Conservation (phyloP, 2,113 vertebrate species). For the Corythornis madagascariensis region DNA sequence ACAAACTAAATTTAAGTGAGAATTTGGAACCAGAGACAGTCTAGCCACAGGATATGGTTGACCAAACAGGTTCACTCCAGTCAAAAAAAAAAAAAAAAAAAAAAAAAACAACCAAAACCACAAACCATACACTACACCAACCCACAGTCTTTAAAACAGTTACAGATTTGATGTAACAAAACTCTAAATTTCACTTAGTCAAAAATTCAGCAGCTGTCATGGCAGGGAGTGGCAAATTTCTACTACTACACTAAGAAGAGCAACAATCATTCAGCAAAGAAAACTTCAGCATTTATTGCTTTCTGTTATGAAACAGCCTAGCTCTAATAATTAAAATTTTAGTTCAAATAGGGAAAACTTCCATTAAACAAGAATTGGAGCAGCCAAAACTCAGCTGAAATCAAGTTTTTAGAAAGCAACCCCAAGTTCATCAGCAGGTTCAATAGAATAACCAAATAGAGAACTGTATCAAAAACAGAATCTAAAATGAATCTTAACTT, state of each 20-base stretch:
- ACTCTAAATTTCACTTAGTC: too few species aligned
- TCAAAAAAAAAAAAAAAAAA: background rate
- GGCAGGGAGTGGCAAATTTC: background rate
- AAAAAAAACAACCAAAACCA: background rate
- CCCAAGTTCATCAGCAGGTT: background rate
- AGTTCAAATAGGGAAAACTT: background rate
- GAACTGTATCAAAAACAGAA: background rate
- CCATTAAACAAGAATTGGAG: background rate
- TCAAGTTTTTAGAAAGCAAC: background rate
- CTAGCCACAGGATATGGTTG: background rate
- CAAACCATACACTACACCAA: too few species aligned
- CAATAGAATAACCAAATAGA: background rate
- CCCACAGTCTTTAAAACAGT: background rate
- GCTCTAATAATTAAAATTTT: background rate
- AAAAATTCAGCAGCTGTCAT: too few species aligned
- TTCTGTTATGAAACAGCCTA: background rate
- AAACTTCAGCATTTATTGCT: background rate
- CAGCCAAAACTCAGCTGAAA: background rate
- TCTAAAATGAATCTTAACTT: background rate
- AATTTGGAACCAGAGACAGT: background rate
- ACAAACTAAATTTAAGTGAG: background rate
- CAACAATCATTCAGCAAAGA: background rate
- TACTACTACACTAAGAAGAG: background rate
- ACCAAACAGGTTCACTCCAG: background rate
- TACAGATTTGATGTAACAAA: background rate